These are phyloP conservation scores for Cotesia congregata DNA, from an alignment of 2,888 invertebrate species.

Conservation along the genomic window DNA sequence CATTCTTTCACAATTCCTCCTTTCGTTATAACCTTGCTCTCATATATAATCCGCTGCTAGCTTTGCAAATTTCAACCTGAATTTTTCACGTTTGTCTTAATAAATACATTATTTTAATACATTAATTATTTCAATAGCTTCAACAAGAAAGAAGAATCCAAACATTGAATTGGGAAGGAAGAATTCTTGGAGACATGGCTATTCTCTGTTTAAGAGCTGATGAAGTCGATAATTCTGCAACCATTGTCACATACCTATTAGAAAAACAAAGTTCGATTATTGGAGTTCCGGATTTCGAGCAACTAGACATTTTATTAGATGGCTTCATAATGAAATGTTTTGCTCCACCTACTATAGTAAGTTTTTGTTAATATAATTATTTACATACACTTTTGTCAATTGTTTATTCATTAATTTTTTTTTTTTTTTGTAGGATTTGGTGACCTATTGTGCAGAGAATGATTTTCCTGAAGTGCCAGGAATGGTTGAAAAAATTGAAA, in stretches of 20 bases:
- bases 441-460: conserved; percentile 75
- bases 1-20: conserved; percentile 24
- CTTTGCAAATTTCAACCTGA: conserved; percentile 15
- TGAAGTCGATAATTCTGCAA: conserved; percentile 71
- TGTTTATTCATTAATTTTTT: conserved; percentile 10
- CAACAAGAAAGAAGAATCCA: conserved; percentile 36
- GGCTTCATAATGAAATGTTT: conserved; percentile 72
- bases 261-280: conserved; percentile 69
- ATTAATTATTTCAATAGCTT: conserved; percentile 33
- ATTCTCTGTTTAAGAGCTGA: conserved; percentile 70
- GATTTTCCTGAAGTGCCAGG: conserved; percentile 71
- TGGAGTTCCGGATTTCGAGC: conserved; percentile 72
- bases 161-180: conserved; percentile 72
- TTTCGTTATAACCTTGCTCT: conserved; percentile 10
- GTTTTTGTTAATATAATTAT: conserved; percentile 16
- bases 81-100: conserved; percentile 7
- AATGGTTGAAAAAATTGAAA: conserved; percentile 68
- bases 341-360: conserved; percentile 71
- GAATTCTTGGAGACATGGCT: conserved; percentile 76
- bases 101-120: neutral
- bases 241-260: conserved; percentile 48
- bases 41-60: conserved; percentile 35
- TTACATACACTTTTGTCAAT: neutral
- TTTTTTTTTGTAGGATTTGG: conserved; percentile 68
- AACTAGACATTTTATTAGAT: conserved; percentile 73